Evolutionary conservation across 2,113 vertebrate genomes (phyloP).

Genomic region (Oriolus oriolus): DNA sequence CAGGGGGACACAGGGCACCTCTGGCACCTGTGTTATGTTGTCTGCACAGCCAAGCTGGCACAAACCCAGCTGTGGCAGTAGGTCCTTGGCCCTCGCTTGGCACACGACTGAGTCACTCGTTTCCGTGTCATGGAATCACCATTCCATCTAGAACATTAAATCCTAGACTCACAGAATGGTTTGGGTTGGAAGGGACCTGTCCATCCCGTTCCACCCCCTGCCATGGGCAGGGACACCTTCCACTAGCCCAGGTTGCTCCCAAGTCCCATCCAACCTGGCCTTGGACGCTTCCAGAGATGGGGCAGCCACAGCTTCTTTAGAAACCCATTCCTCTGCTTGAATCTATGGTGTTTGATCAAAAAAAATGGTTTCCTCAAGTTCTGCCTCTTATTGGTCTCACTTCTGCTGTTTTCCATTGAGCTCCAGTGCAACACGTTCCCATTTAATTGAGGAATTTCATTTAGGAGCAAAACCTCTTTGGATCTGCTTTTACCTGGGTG

Average conservation of each 20-base stretch:
- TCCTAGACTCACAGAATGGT: not conserved
- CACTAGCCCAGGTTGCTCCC: fast-evolving
- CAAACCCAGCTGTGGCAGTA: fast-evolving
- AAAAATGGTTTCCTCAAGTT: not conserved
- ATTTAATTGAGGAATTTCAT: not conserved
- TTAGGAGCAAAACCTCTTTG: not conserved
- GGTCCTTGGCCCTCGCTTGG: fast-evolving
- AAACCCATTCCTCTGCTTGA: not conserved
- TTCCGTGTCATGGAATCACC: not conserved
- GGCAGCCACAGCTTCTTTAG: not conserved
- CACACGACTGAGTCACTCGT: not conserved
- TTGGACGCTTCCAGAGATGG: not conserved
- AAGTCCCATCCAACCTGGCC: fast-evolving
- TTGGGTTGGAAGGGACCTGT: not conserved
- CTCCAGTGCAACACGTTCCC: not conserved
- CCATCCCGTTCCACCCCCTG: not conserved
- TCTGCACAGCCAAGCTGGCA: not conserved
- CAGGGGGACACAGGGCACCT: not conserved
- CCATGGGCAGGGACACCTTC: not conserved
- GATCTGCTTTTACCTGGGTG: not conserved
- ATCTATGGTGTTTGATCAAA: not conserved
- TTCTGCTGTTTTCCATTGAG: not conserved
- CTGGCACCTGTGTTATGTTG: fast-evolving
- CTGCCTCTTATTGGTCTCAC: not conserved
- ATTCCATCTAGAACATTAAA: not conserved